These are phyloP conservation scores for Cyanoramphus novaezelandiae DNA, from an alignment of 2,113 vertebrate genomes.

Conservation along the genomic window DNA sequence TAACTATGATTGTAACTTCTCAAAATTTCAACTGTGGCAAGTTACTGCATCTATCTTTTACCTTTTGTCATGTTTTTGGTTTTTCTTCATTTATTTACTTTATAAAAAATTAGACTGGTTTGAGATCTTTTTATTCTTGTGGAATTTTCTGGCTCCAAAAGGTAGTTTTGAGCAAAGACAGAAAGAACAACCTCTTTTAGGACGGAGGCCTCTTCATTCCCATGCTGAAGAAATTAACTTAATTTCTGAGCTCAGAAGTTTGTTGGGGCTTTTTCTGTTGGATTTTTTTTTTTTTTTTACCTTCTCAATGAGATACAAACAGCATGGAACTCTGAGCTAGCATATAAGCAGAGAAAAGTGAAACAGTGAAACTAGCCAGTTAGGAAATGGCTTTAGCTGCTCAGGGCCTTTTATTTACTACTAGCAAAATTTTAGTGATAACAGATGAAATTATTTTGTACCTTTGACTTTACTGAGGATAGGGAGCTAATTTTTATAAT, in stretches of 20 bases:
- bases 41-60: neutral
- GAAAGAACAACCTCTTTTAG: neutral
- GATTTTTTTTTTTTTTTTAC: neutral
- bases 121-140: neutral
- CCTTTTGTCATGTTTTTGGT: neutral
- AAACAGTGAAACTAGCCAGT: neutral
- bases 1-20: neutral
- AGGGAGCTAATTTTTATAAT: neutral
- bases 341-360: neutral
- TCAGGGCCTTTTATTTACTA: neutral
- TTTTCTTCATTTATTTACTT: neutral
- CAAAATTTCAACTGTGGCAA: neutral
- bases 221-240: neutral
- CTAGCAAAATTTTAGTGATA: neutral
- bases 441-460: neutral
- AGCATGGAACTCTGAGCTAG: neutral
- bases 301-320: neutral
- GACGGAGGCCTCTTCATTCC: neutral
- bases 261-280: neutral
- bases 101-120: neutral
- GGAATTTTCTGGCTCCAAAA: neutral
- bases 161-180: neutral
- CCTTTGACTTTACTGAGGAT: neutral
- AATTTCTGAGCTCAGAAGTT: neutral
- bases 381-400: neutral